Evolutionary conservation across 2,888 invertebrate genomes (phyloP), one percentile per base, ranked within the genome.

Genomic region (Cecidostiba fungosa): DNA sequence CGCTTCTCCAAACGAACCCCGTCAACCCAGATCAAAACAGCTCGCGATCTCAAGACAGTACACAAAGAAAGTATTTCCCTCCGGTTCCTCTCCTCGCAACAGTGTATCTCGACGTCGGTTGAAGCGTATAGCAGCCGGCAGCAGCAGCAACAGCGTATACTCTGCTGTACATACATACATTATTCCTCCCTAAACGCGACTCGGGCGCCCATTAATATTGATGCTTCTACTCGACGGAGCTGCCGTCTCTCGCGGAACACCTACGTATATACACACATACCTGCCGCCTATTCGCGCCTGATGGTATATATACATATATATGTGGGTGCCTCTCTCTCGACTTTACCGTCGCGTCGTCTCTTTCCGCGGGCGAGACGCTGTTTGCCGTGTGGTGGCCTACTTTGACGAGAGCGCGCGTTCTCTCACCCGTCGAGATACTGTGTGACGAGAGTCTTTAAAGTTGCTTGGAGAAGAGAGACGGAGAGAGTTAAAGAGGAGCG

Each of bases 141-240:
- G 54, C 23, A 5, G 32, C 39, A 16, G 39, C 43, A 16, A 19
- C n/a, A 3, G 62, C 62, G 6, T 62, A 26, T 66, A 72, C 8
- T 32, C 32, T 19, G n/a, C 19, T 47, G 66, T 16, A 59, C 16
- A 29, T 14, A 80, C 23, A 54, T 89, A 88, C 89, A 90, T 91
- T 91, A 91, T 91, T 90, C 90, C 88, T 76, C 84, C 87, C 88
- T 87, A 88, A 88, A 89, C 87, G 88, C 88, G 76, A 87, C 88
- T 88, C 86, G 82, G 84, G 87, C 29, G 36, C 85, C 87, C 89
- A 90, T 91, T 91, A 91, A 91, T 91, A 91, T 91, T 90, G 90
- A 91, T 91, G 90, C 85, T 76, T 84, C 84, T 50, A 59, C 77
- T 29, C 77, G 76, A 6, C 74, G 23, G 76, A 12, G 47, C 29